Evolutionary conservation across 1,140 invertebrate species (phyloP).

Genomic region (Dendroctonus ponderosae): DNA sequence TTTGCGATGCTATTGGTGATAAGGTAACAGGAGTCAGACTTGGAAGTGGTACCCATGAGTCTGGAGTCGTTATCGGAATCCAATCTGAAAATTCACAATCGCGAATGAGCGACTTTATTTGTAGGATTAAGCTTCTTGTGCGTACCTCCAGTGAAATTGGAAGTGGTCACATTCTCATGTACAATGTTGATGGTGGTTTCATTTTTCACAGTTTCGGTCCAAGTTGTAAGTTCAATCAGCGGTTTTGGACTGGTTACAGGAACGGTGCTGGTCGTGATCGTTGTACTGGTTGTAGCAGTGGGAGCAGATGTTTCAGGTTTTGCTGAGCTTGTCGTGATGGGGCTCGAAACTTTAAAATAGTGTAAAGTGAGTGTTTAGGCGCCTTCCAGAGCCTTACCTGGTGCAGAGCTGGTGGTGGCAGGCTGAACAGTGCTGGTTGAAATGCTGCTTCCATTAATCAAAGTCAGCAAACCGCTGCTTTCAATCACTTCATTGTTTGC

Average conservation of each 20-base stretch:
- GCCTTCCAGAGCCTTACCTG: no score
- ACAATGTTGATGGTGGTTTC: no score
- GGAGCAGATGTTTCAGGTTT: neutral
- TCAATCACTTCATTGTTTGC: constrained; percentile 35
- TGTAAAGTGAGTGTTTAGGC: neutral
- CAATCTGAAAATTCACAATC: constrained; percentile 37
- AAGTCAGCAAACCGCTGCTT: neutral
- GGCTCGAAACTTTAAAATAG: neutral
- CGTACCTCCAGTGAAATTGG: no score
- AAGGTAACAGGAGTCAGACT: constrained; percentile 42
- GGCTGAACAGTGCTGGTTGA: no score
- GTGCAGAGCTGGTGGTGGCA: no score
- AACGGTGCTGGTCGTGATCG: neutral
- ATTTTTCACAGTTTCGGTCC: constrained; percentile 43
- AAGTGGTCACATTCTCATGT: no score
- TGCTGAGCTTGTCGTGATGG: neutral
- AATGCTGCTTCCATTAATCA: no score
- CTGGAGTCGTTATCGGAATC: constrained; percentile 53
- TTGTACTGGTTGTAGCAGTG: constrained; percentile 5
- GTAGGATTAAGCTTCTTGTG: no score
- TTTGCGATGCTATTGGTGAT: constrained; percentile 24
- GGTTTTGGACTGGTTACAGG: constrained; percentile 38
- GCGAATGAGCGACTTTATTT: no score
- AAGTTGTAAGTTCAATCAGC: constrained; percentile 51
- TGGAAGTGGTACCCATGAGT: constrained; percentile 63